Conservation (phyloP, 1,140 invertebrate species). For the Drosophila virilis region DNA sequence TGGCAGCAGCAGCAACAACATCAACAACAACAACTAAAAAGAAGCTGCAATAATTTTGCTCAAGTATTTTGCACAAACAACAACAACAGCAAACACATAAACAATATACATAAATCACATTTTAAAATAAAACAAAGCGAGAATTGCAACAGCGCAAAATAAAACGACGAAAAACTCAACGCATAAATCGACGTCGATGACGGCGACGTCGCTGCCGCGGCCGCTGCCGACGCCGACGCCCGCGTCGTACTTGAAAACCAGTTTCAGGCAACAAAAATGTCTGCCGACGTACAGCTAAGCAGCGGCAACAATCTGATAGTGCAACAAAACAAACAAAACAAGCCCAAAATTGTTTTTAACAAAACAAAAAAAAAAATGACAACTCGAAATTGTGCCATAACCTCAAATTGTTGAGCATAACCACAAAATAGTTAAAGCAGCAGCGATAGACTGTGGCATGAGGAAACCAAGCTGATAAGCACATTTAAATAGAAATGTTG, state of each 20-base stretch:
- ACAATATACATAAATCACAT: slow-evolving; percentile 80
- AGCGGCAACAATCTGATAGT: slow-evolving; percentile 15
- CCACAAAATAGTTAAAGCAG: slow-evolving; percentile 19
- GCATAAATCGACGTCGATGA: slow-evolving; percentile 65
- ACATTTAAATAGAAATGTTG: slow-evolving; percentile 12
- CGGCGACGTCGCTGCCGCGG: slow-evolving; percentile 14
- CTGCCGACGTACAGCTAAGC: slow-evolving; percentile 74
- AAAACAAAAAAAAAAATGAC: slow-evolving; percentile 30
- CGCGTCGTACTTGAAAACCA: slow-evolving; percentile 79
- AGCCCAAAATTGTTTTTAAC: slow-evolving; percentile 38
- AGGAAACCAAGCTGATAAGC: slow-evolving; percentile 8
- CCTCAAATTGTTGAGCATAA: slow-evolving; percentile 31
- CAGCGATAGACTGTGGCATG: slow-evolving; percentile 12
- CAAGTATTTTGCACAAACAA: slow-evolving; percentile 63
- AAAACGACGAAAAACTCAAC: slow-evolving; percentile 60
- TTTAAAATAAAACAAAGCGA: slow-evolving; percentile 78
- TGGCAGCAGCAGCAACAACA: slow-evolving; percentile 25
- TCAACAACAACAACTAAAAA: slow-evolving; percentile 42
- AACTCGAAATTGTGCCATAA: slow-evolving; percentile 42
- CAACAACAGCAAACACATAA: slow-evolving; percentile 42
- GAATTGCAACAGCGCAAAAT: slow-evolving; percentile 73
- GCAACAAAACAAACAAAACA: slow-evolving; percentile 38
- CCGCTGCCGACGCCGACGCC: not conserved
- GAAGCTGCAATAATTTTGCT: slow-evolving; percentile 79
- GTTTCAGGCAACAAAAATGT: slow-evolving; percentile 65